Percentiles rank a stretch among this genome's conserved stretches.
phyloP scores from a whole-genome alignment of 1,140 invertebrate species.

The Trachelipus rathkii region DNA sequence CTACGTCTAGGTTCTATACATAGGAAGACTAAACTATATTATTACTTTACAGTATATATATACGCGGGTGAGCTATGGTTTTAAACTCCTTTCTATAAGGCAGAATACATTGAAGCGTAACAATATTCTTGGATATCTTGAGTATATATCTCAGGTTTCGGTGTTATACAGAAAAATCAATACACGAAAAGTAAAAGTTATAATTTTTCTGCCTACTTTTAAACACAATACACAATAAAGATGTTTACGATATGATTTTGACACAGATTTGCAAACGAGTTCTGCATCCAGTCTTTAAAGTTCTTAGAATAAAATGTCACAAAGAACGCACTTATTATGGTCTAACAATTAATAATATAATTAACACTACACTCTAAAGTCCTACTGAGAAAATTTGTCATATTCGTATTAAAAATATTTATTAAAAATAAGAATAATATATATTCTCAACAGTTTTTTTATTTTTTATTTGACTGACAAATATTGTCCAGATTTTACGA shows the following conservation, averaged over 20 bases:
- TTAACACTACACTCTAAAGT: background rate
- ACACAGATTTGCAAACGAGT: background rate
- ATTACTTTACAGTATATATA: background rate
- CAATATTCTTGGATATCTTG: background rate
- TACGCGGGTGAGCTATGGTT: background rate
- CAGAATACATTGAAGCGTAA: background rate
- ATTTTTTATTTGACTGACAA: too few species aligned
- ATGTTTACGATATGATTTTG: background rate
- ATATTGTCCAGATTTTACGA: background rate
- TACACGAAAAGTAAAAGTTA: background rate
- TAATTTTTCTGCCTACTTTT: background rate
- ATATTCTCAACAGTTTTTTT: too few species aligned
- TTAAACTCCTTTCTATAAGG: background rate
- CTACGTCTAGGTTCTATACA: background rate
- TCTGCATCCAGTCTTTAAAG: background rate
- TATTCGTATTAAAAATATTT: background rate
- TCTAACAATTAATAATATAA: background rate
- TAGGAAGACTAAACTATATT: constrained; percentile 2
- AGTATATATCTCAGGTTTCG: constrained; percentile 4
- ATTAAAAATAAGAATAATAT: background rate
- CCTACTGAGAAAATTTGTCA: background rate
- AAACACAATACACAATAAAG: background rate
- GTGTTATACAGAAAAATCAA: background rate
- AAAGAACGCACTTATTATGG: background rate
- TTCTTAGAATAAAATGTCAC: background rate